phyloP scores from a whole-genome alignment of 1,140 invertebrate genomes.

The Palaemon carinicauda region DNA sequence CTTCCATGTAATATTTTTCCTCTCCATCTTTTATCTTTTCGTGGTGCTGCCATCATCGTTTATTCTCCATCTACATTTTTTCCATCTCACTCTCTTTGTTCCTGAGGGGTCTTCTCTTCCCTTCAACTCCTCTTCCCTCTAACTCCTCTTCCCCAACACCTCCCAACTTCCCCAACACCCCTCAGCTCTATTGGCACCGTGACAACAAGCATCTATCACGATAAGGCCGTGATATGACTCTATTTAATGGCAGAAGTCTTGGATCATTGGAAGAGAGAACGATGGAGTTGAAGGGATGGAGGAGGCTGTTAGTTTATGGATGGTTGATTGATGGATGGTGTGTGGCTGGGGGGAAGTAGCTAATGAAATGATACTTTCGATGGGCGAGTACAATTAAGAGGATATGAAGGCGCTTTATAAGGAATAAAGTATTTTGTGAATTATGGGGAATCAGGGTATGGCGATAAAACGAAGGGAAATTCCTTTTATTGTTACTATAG shows the following conservation, averaged over 20 bases:
- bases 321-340: not conserved
- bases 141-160: not conserved
- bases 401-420: not conserved
- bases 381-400: no score
- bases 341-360: not conserved
- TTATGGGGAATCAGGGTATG: no score
- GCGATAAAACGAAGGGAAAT: no score
- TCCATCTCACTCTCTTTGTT: not conserved
- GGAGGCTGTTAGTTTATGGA: constrained; percentile 11
- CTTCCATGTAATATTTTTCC: not conserved
- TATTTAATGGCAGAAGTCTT: constrained; percentile 44
- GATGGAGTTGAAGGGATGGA: not conserved
- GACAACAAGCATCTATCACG: constrained; percentile 19
- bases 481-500: no score
- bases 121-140: not conserved
- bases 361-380: not conserved
- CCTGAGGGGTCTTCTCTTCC: not conserved
- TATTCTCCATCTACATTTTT: no score
- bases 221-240: constrained; percentile 34
- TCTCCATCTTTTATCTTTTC: not conserved
- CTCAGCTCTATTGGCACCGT: not conserved
- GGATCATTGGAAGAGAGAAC: constrained; percentile 10
- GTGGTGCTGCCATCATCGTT: no score
- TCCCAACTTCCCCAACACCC: not conserved
- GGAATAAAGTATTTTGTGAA: no score